Base-by-base conservation (phyloP, 2,888 invertebrate species). In the Oegoconia quadripuncta region DNA sequence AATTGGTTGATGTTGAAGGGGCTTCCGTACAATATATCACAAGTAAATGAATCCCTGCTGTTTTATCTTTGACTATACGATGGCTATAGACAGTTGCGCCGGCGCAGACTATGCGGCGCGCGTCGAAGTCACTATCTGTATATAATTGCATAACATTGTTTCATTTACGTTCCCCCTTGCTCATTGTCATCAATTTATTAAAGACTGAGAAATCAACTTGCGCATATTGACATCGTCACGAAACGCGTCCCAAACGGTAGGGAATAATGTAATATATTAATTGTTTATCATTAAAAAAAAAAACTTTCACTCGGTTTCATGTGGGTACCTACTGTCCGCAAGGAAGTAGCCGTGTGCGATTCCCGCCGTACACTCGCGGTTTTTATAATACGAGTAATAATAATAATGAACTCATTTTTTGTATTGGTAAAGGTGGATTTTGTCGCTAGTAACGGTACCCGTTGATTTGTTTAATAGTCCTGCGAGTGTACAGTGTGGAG, bases 141-240 rank as follows among this genome's bases (percentile, higher is more conserved):
- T 75, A 83, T 84, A 83, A 74, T 78, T 74, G 78, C 86, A 82
- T 81, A 70, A 71, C 84, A 82, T 83, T 78, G 62, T 74, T 78
- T 84, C 82, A 83, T 83, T 83, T 82, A 76, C 74, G 74, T 82
- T 78, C 75, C 81, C n/a, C 82, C 83, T 82, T 81, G 80, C 82
- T 84, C 86, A 84, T 84, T 79, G 82, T 77, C 86, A 86, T 86
- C 86, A 86, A 86, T 83, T 80, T 79, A 83, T 83, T 83, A 86
- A 83, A 86, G 86, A 86, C 86, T 86, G 86, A 86, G 84, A 76
- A 83, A 86, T 84, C 86, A 84, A 84, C 79, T 78, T 74, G 80
- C 83, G 84, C 82, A 80, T 79, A 79, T 75, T 74, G 81, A 80
- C 84, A 82, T 84, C 74, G 82, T 74, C 82, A 81, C 83, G 79